Evolutionary conservation across 92 coral and sea anemone genomes (phyloP).

Genomic region (Epizoanthus ramosus): DNA sequence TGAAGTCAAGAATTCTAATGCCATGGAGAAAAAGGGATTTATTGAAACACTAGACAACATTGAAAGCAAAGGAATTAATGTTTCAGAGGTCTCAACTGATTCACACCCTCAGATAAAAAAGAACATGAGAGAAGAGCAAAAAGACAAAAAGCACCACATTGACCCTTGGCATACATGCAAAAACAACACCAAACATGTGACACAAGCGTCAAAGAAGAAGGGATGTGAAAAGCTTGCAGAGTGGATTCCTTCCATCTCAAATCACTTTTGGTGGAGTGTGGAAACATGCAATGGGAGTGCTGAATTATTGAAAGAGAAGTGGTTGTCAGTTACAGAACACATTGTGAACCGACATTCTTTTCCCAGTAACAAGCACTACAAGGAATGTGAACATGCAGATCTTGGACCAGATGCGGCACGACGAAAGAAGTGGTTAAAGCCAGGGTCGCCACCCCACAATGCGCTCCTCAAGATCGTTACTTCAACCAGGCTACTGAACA

Average conservation of each 20-base stretch:
- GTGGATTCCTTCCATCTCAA: conserved; percentile 43
- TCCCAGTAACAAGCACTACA: conserved; percentile 37
- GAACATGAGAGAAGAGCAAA: conserved; percentile 29
- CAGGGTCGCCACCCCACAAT: conserved; percentile 45
- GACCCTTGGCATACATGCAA: conserved; percentile 52
- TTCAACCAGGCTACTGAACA: conserved; percentile 28
- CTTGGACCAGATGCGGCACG: not conserved
- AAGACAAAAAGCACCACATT: conserved; percentile 36
- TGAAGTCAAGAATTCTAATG: conserved; percentile 49
- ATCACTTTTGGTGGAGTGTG: conserved; percentile 51
- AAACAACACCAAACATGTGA: conserved; percentile 28
- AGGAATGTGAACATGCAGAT: conserved; percentile 26
- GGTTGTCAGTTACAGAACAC: conserved; percentile 38
- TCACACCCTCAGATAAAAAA: conserved; percentile 45
- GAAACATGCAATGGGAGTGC: conserved; percentile 40
- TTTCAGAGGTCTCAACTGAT: not conserved
- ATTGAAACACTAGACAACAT: not conserved
- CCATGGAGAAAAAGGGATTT: conserved; percentile 58
- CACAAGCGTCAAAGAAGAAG: conserved; percentile 34
- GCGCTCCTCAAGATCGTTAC: conserved; percentile 26
- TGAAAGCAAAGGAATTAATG: conserved; percentile 10
- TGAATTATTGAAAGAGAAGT: conserved; percentile 31
- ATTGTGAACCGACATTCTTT: conserved; percentile 35
- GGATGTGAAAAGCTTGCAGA: not conserved
- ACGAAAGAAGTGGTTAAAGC: conserved; percentile 23